Conservation (phyloP, 1,140 invertebrate species). For the Tetragnatha versicolor region DNA sequence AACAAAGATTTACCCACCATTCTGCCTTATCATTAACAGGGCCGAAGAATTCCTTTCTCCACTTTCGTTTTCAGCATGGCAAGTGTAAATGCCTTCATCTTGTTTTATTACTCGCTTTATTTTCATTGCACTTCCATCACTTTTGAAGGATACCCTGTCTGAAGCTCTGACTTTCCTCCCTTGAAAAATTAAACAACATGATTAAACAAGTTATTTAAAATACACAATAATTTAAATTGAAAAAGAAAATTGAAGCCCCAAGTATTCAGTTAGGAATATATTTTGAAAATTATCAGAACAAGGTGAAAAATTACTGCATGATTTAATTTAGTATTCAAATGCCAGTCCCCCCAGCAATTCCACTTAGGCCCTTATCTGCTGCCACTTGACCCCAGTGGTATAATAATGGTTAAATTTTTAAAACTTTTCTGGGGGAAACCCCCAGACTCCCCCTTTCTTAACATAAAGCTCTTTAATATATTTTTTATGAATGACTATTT, state of each 20-base stretch:
- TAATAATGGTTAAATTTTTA: no score
- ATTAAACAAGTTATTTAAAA: neutral
- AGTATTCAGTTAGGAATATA: neutral
- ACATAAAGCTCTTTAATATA: no score
- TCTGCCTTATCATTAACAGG: constrained; percentile 69
- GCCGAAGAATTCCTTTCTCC: constrained; percentile 33
- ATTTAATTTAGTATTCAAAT: no score
- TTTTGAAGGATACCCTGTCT: constrained; percentile 61
- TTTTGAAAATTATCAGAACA: no score
- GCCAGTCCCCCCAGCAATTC: no score
- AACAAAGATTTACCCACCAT: constrained; percentile 61
- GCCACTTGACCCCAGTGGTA: no score
- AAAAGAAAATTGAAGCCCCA: no score
- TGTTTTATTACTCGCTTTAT: constrained; percentile 33
- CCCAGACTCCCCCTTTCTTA: no score
- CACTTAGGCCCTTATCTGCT: no score
- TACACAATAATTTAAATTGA: neutral
- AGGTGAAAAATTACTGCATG: no score
- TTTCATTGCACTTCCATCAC: neutral
- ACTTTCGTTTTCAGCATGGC: constrained; percentile 45
- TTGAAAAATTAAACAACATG: neutral
- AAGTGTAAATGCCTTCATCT: constrained; percentile 55
- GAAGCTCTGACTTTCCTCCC: neutral
- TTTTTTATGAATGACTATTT: no score
- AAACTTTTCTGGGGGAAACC: no score